Percentiles rank a stretch among this genome's conserved stretches.
These are phyloP conservation scores for Poecilia velifera DNA, from an alignment of 2,797 vertebrate genomes.

Conservation along the genomic window DNA sequence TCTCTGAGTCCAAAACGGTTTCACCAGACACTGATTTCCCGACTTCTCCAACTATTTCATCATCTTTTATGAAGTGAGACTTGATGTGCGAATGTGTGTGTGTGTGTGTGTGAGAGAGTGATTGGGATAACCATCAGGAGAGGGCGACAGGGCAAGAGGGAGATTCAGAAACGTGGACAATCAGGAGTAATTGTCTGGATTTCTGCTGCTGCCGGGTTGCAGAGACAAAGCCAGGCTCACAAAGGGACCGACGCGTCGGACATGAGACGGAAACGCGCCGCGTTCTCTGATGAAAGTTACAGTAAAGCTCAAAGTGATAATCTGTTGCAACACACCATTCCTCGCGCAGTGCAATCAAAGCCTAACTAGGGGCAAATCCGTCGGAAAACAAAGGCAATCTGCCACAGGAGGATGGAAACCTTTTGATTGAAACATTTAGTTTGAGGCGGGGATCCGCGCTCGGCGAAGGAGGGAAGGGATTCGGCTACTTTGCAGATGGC, in stretches of 20 bases:
- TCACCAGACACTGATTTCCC: constrained; percentile 83
- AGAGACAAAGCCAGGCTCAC: constrained; percentile 13
- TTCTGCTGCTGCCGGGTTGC: constrained; percentile 16
- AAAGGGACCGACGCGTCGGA: not conserved
- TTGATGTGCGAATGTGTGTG: constrained; percentile 28
- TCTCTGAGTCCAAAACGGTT: constrained; percentile 75
- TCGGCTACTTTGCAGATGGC: constrained; percentile 44
- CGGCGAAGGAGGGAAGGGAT: constrained; percentile 37
- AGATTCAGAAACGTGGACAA: constrained; percentile 59
- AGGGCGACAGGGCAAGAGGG: constrained; percentile 38
- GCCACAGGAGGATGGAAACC: constrained; percentile 63
- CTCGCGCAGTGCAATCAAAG: constrained; percentile 66
- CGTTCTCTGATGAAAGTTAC: constrained; percentile 48
- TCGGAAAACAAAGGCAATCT: constrained; percentile 61
- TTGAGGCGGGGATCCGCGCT: constrained; percentile 50
- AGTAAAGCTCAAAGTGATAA: constrained; percentile 39
- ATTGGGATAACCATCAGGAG: constrained; percentile 38
- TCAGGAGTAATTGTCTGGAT: constrained; percentile 43
- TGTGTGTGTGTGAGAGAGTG: constrained; percentile 27
- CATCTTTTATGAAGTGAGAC: constrained; percentile 69
- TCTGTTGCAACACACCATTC: constrained; percentile 53
- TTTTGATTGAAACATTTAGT: constrained; percentile 74
- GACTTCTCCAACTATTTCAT: constrained; percentile 86
- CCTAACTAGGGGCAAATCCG: constrained; percentile 69
- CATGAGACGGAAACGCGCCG: constrained; percentile 3